Evolutionary conservation across 2,797 vertebrate genomes (phyloP).

Genomic region (Centroberyx gerrardi): DNA sequence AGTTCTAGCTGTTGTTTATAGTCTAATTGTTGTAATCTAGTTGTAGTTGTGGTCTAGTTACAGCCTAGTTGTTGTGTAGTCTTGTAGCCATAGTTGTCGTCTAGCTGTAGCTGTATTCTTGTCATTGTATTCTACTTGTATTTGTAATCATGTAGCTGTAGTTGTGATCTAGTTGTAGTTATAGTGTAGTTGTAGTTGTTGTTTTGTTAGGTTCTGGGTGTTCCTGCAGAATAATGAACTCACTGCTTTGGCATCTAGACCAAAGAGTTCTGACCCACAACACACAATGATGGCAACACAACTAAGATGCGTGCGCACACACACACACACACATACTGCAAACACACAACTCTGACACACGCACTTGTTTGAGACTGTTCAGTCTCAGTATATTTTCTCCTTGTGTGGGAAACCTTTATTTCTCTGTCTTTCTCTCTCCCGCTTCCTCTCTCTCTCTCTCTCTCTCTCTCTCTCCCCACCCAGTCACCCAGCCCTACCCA

Average conservation of each 20-base stretch:
- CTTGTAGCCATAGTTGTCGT: too few relatives aligned
- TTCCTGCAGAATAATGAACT: constrained; percentile 6
- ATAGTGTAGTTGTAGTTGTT: constrained; percentile 5
- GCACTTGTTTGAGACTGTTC: constrained; percentile 44
- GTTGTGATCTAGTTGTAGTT: constrained; percentile 12
- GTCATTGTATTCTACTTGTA: neutral
- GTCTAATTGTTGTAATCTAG: too few relatives aligned
- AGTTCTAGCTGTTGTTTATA: neutral
- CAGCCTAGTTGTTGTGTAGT: too few relatives aligned
- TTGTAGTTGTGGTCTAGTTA: too few relatives aligned
- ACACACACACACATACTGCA: constrained; percentile 11
- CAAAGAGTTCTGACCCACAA: neutral
- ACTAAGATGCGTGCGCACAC: constrained; percentile 5
- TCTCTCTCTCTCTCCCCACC: constrained; percentile 51
- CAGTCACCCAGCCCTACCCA: constrained; percentile 55
- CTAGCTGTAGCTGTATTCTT: neutral
- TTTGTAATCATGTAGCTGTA: neutral
- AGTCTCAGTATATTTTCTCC: constrained; percentile 42
- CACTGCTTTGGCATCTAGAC: constrained; percentile 10
- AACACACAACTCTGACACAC: constrained; percentile 26
- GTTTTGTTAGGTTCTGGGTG: constrained; percentile 18
- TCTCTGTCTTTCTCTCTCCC: constrained; percentile 2
- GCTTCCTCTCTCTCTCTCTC: constrained; percentile 36
- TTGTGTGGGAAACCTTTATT: constrained; percentile 56
- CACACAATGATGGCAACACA: constrained; percentile 6